Conservation (phyloP, 2,797 vertebrate genomes). For the Pristis pectinata region DNA sequence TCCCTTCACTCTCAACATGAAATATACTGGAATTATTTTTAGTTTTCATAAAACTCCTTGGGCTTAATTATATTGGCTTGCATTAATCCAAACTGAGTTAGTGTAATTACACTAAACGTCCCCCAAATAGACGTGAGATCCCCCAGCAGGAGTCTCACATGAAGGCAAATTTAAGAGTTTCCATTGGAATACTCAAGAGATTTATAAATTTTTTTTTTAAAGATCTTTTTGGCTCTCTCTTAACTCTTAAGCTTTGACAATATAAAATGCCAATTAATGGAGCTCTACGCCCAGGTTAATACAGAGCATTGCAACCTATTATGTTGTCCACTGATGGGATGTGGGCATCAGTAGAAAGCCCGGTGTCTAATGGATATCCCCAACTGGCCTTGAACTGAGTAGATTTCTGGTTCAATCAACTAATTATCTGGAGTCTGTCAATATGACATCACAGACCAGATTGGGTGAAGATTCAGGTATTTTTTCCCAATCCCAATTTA, state of each 20-base stretch:
- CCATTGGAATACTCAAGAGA: not conserved
- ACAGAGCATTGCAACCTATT: not conserved
- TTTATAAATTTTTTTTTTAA: not conserved
- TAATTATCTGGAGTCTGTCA: no score
- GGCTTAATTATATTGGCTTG: not conserved
- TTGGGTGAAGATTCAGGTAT: no score
- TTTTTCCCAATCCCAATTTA: no score
- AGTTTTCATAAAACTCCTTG: not conserved
- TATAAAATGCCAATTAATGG: not conserved
- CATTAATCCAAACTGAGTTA: not conserved
- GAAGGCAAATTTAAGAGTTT: not conserved
- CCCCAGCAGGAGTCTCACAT: not conserved
- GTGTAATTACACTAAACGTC: not conserved
- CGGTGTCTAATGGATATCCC: no score
- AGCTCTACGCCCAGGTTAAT: not conserved
- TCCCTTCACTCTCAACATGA: not conserved
- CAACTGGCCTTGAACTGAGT: no score
- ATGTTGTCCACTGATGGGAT: no score
- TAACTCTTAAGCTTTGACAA: not conserved
- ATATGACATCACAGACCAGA: no score
- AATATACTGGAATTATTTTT: not conserved
- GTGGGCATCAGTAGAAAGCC: no score
- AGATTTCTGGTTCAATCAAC: no score
- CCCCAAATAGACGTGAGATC: not conserved
- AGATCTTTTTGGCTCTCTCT: not conserved